phyloP scores from a whole-genome alignment of 2,797 vertebrate genomes.

The Pteropus rufus region DNA sequence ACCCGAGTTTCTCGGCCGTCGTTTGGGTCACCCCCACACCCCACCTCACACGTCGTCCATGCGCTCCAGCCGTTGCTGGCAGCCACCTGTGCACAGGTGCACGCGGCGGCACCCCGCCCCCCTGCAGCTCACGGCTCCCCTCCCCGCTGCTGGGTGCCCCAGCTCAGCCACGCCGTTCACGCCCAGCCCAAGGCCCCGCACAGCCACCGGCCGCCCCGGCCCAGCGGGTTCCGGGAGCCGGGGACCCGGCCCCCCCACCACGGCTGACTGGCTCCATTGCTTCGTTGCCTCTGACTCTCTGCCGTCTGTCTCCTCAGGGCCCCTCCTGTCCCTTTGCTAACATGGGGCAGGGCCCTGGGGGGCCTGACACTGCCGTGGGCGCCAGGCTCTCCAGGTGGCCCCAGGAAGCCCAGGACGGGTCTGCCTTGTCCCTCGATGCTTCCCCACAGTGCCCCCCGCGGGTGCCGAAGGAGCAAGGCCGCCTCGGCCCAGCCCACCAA shows the following conservation, averaged over 20 bases:
- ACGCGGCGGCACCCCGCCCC: accelerated
- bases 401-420: accelerated
- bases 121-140: not conserved
- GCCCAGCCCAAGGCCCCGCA: not conserved
- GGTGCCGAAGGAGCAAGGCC: not conserved
- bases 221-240: too few species aligned
- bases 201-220: not conserved
- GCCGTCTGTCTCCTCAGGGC: not conserved
- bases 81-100: accelerated
- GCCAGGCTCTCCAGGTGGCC: accelerated
- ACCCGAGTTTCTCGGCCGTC: not conserved
- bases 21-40: accelerated
- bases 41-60: accelerated
- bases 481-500: accelerated
- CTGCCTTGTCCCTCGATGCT: accelerated
- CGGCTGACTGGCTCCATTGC: not conserved
- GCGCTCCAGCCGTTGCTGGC: not conserved
- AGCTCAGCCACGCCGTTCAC: accelerated
- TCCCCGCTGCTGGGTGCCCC: accelerated
- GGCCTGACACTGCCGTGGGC: accelerated
- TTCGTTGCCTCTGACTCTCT: not conserved
- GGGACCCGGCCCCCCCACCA: accelerated
- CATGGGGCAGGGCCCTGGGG: not conserved
- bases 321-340: not conserved
- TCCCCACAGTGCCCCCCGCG: accelerated